Evolutionary conservation across 1,140 invertebrate genomes (phyloP).

Genomic region (Nasonia giraulti): DNA sequence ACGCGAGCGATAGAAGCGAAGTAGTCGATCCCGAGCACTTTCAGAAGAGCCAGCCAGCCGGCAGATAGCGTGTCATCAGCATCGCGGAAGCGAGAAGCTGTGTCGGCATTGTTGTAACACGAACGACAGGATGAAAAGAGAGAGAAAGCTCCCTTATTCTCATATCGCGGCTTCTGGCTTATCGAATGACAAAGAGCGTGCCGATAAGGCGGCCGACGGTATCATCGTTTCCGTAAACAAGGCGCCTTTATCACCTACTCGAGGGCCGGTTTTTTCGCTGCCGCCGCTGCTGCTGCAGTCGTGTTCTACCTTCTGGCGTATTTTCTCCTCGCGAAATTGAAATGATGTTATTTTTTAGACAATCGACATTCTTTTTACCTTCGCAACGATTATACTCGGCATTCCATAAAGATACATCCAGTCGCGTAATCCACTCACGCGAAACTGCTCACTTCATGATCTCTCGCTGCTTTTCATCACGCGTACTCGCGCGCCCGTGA

Average conservation of each 20-base stretch:
- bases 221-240: slow-evolving; percentile 46
- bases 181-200: slow-evolving; percentile 47
- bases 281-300: not conserved
- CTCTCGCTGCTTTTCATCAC: not conserved
- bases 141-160: slow-evolving; percentile 8
- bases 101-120: slow-evolving; percentile 36
- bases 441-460: too few species aligned
- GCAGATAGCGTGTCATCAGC: slow-evolving; percentile 38
- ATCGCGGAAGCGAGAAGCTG: slow-evolving; percentile 32
- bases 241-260: not conserved
- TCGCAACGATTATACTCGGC: too few species aligned
- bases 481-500: not conserved
- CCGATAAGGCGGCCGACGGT: slow-evolving; percentile 30
- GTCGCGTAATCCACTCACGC: too few species aligned
- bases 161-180: not conserved
- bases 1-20: not conserved
- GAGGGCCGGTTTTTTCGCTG: not conserved
- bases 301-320: not conserved
- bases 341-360: slow-evolving; percentile 3
- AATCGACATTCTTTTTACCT: too few species aligned
- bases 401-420: too few species aligned
- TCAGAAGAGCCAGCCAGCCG: not conserved
- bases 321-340: not conserved
- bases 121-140: slow-evolving; percentile 1
- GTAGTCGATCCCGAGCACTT: not conserved